These are phyloP conservation scores for Crocallis elinguaria DNA, from an alignment of 2,888 invertebrate genomes.

Conservation along the genomic window DNA sequence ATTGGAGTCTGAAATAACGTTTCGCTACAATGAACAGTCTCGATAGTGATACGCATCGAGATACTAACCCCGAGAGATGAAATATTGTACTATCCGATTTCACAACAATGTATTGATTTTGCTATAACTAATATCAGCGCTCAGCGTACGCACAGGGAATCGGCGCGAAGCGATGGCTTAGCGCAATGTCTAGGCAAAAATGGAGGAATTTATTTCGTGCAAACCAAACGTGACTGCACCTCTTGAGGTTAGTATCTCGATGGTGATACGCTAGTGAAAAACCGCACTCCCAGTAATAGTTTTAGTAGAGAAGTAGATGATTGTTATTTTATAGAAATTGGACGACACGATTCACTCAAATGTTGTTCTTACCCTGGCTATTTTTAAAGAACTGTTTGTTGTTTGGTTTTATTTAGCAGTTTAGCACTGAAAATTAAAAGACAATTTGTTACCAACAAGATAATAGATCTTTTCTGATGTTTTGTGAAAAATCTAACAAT, in stretches of 20 bases:
- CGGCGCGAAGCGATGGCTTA: too few relatives aligned
- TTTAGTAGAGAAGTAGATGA: conserved; percentile 48
- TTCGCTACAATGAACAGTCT: neutral
- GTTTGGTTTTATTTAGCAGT: conserved; percentile 66
- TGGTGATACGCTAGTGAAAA: conserved; percentile 25
- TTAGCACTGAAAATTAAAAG: conserved; percentile 80
- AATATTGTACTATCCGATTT: too few relatives aligned
- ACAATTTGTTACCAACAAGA: conserved; percentile 24
- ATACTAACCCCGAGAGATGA: too few relatives aligned
- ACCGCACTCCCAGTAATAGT: conserved; percentile 38
- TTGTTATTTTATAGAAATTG: conserved; percentile 54
- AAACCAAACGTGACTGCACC: too few relatives aligned
- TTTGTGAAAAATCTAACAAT: neutral
- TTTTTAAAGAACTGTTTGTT: conserved; percentile 62
- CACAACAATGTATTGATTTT: too few relatives aligned
- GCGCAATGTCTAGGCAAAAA: too few relatives aligned
- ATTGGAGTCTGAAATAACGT: neutral
- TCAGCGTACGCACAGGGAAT: too few relatives aligned
- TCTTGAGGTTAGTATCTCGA: too few relatives aligned
- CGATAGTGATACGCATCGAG: too few relatives aligned
- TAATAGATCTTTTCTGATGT: neutral
- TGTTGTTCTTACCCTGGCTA: conserved; percentile 66
- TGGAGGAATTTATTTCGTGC: too few relatives aligned
- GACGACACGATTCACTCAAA: conserved; percentile 64
- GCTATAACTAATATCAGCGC: too few relatives aligned